Evolutionary conservation across 2,797 vertebrate genomes (phyloP).

Genomic region (Onychomys torridus): DNA sequence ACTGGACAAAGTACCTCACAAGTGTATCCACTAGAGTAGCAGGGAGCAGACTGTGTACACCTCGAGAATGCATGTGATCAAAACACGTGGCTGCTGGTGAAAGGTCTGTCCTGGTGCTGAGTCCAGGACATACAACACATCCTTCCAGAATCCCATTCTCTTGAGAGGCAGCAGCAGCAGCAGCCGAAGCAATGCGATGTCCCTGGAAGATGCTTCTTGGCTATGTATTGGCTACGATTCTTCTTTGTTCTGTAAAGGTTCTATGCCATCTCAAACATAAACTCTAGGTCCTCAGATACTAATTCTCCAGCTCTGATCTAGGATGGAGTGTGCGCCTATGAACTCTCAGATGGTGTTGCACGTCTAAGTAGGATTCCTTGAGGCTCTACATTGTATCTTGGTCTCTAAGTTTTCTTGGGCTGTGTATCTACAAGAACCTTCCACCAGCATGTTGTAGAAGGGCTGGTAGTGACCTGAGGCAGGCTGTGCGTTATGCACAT

Average conservation of each 20-base stretch:
- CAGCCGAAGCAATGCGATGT: neutral
- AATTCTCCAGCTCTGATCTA: slow-evolving; percentile 94
- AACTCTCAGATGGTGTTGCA: slow-evolving; percentile 95
- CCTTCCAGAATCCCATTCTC: neutral
- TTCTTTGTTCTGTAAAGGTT: slow-evolving; percentile 90
- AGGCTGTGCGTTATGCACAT: slow-evolving; percentile 96
- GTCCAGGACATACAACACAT: neutral
- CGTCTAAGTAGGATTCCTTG: slow-evolving; percentile 96
- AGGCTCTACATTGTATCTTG: slow-evolving; percentile 90
- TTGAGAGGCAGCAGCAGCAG: slow-evolving; percentile 66
- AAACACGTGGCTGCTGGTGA: slow-evolving; percentile 65
- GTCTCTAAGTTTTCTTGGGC: slow-evolving; percentile 92
- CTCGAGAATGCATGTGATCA: slow-evolving; percentile 49
- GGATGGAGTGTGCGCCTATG: slow-evolving; percentile 91
- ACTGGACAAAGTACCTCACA: slow-evolving; percentile 57
- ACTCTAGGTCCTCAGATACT: slow-evolving; percentile 93
- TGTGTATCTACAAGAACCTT: slow-evolving; percentile 96
- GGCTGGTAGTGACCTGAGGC: slow-evolving; percentile 94
- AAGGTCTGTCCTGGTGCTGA: slow-evolving; percentile 69
- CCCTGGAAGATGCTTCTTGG: slow-evolving; percentile 45
- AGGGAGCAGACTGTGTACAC: slow-evolving; percentile 67
- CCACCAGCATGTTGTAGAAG: slow-evolving; percentile 96
- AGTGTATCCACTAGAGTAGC: slow-evolving; percentile 66
- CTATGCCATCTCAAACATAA: slow-evolving; percentile 89
- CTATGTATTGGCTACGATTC: too few species aligned